Base-by-base conservation (phyloP, 1,140 invertebrate genomes). In the Drosophila pectinifera region DNA sequence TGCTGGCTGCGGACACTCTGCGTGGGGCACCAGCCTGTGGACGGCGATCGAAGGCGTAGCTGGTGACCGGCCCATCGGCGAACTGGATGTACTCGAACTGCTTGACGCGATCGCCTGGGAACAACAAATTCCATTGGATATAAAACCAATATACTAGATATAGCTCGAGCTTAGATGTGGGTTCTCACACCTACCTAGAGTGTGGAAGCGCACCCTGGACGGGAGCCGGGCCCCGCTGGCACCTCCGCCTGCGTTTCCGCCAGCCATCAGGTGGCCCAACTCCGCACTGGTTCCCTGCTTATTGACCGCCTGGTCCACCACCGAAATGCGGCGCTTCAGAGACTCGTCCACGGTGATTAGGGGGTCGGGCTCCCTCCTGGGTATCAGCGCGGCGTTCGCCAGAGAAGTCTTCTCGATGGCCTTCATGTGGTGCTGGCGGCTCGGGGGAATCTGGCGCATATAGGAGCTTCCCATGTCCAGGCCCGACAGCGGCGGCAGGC, bases 31-130 rank as follows among this genome's bases (percentile, higher is more conserved):
- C 51, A 49, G 11, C 1, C 11, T 36, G 31, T 18, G 7, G 18
- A 7, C 61, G 61, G 2, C 82, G 69, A 38, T 72, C 28, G 28
- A 86, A 81, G n/a, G 73, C 69, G n/a, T 70, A 45, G 38, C 14
- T 45, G 36, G 42, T 49, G 2, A 63, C 82, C 1, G 82, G 82
- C 4, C 82, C 82, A 34, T 85, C 82, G 1, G 82, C 78, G 20
- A 86, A 85, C 26, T 85, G 82, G 16, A 78, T 81, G 10, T 62
- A 59, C 20, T 75, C 56, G 31, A 85, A 85, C 38, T 63, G 82
- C 8, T 48, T 55, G 20, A 74, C 54, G 16, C 78, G 78, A 14
- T 85, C 78, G 42, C 73, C 78, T 53, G 11, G 3, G 4, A 43
- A 5, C 3, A 3, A 31, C 2, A 8, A 20, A 5, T 6, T 28